Base-by-base conservation (phyloP, 2,888 invertebrate genomes). In the Habroteleia sp. region DNA sequence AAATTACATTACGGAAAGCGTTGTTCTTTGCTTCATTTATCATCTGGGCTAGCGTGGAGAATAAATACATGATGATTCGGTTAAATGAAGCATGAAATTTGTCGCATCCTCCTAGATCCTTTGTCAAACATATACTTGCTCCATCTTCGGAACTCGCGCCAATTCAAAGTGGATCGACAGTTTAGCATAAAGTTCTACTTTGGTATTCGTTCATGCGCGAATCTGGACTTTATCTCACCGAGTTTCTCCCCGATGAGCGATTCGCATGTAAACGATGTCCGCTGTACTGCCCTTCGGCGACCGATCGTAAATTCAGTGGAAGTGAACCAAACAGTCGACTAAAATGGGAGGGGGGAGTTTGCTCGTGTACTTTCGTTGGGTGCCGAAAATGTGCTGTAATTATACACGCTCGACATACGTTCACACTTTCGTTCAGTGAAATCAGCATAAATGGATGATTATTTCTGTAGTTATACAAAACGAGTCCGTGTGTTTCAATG, bases 241-340 rank as follows among this genome's bases (percentile, higher is more conserved):
- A 72, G 76, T 77, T 79, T 76, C 79, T 81, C 83, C 82, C 83
- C 78, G 82, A 84, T 82, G 85, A 85, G 85, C 83, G 82, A 84
- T 86, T 85, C 81, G 68, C 82, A 85, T 86, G 86, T 84, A 85
- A 86, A 85, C 81, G 85, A 85, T 82, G 81, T 81, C 82, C 83
- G 81, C 82, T 80, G 81, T 80, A 83, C 83, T 81, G 82, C 83
- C 85, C 85, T 85, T 82, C 82, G 82, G 85, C 80, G 84, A 83
- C 83, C 83, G 80, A 78, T 85, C 83, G 79, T 84, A 84, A 83
- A 84, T 81, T 78, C 77, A 69, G 72, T 77, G 79, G 77, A 71
- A 76, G 79, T 76, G 44, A 44, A 33, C 46, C 58, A 29, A 50
- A 48, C 73, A 60, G 48, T 41, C 52, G 44, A 42, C 42, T 10